Conservation (phyloP, 2,113 vertebrate species). For the Cheirogaleus medius region DNA sequence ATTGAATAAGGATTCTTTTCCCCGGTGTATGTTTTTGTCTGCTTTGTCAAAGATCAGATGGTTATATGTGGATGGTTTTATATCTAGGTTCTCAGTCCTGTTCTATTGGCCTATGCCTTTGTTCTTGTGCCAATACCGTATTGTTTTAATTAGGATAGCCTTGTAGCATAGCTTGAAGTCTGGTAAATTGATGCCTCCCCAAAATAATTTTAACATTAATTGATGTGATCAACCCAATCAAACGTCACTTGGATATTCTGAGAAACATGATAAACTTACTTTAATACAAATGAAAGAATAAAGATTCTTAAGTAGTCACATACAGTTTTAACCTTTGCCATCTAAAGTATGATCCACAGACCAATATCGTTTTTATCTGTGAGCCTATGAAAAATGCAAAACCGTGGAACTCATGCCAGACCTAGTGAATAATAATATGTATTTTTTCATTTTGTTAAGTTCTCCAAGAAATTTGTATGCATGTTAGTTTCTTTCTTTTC, state of each 20-base stretch:
- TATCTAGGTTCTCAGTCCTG: too few relatives aligned
- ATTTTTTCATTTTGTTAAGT: not conserved
- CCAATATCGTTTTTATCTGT: not conserved
- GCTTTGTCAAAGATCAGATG: too few relatives aligned
- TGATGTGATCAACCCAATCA: not conserved
- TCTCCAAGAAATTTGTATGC: not conserved
- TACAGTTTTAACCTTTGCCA: not conserved
- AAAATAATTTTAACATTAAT: not conserved
- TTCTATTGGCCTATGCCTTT: too few relatives aligned
- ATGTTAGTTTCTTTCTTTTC: not conserved
- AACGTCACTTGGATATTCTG: not conserved
- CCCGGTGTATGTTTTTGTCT: too few relatives aligned
- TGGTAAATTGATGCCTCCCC: not conserved
- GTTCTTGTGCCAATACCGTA: too few relatives aligned
- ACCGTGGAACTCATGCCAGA: not conserved
- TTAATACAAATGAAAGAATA: not conserved
- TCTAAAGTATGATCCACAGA: not conserved
- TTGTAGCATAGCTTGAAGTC: too few relatives aligned
- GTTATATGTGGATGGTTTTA: too few relatives aligned
- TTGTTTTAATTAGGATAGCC: too few relatives aligned
- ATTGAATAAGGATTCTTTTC: too few relatives aligned
- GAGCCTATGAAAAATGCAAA: not conserved
- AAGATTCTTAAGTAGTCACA: not conserved
- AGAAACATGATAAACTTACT: not conserved
- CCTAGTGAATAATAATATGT: not conserved